Percentiles rank a stretch among this genome's conserved stretches.
Evolutionary conservation across 2,888 invertebrate species (phyloP).

Genomic region (Ferrisia virgata): DNA sequence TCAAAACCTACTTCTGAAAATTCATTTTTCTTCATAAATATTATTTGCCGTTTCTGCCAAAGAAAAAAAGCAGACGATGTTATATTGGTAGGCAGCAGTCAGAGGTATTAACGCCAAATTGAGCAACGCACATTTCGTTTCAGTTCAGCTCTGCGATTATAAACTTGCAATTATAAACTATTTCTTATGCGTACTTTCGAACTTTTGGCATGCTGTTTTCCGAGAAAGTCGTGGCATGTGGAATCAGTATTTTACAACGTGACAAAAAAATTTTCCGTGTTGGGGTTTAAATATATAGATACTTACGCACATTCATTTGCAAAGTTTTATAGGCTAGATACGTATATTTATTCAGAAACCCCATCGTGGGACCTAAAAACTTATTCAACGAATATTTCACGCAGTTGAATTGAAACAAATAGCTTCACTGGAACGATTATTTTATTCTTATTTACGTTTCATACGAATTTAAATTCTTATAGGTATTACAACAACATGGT

Average conservation of each 20-base stretch:
- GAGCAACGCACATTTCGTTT: constrained; percentile 6
- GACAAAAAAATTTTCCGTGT: neutral
- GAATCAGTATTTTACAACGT: neutral
- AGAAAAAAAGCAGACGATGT: neutral
- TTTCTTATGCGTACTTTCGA: neutral
- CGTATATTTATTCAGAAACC: too few species aligned
- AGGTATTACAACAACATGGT: neutral
- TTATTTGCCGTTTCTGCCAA: neutral
- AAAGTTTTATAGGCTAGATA: too few species aligned
- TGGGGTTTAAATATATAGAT: neutral
- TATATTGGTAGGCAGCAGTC: neutral
- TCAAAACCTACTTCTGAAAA: constrained; percentile 18
- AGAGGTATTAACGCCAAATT: neutral
- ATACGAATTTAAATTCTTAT: too few species aligned
- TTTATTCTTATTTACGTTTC: too few species aligned
- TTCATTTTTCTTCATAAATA: neutral
- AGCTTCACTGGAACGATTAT: too few species aligned
- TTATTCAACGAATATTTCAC: neutral
- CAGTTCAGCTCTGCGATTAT: neutral
- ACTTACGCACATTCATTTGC: too few species aligned
- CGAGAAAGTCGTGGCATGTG: neutral
- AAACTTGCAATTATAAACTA: neutral
- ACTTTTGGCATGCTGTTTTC: neutral
- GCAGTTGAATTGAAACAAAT: neutral
- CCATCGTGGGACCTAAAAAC: too few species aligned